These are phyloP conservation scores for Peribatodes rhomboidaria DNA, from an alignment of 2,888 invertebrate genomes.

Conservation along the genomic window DNA sequence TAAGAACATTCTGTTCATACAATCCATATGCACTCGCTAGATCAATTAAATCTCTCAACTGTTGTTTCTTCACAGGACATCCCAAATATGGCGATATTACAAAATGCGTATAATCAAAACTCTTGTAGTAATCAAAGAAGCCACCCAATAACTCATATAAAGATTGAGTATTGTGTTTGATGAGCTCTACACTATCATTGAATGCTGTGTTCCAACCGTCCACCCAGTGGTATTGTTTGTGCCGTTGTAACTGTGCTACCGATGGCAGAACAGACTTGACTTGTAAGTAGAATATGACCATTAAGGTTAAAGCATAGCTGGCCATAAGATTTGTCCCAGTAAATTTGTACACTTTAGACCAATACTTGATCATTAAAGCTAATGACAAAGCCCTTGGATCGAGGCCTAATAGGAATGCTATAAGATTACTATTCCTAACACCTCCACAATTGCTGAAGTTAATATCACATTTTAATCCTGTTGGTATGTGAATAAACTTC, in stretches of 20 bases:
- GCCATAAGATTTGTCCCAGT: slow-evolving; percentile 86
- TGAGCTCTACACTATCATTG: slow-evolving; percentile 43
- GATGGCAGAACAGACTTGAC: slow-evolving; percentile 86
- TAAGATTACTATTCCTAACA: slow-evolving; percentile 89
- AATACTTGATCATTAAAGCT: slow-evolving; percentile 90
- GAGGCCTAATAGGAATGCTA: slow-evolving; percentile 84
- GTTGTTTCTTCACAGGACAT: slow-evolving; percentile 64
- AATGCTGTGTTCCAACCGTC: slow-evolving; percentile 88
- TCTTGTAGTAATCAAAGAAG: slow-evolving; percentile 88
- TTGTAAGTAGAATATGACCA: slow-evolving; percentile 91
- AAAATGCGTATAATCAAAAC: slow-evolving; percentile 83
- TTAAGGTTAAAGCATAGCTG: slow-evolving; percentile 89
- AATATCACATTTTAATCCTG: slow-evolving; percentile 89
- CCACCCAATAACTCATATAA: slow-evolving; percentile 84
- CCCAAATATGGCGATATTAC: slow-evolving; percentile 88
- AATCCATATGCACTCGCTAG: slow-evolving; percentile 63
- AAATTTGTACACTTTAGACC: slow-evolving; percentile 89
- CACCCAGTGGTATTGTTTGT: slow-evolving; percentile 57
- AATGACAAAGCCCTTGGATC: slow-evolving; percentile 86
- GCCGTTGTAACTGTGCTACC: slow-evolving; percentile 76
- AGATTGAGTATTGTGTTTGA: slow-evolving; percentile 45
- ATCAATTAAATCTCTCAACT: slow-evolving; percentile 59
- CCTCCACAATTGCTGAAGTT: slow-evolving; percentile 90
- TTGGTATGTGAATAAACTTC: slow-evolving; percentile 88
- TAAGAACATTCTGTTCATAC: slow-evolving; percentile 67